Evolutionary conservation across 37 sponge, comb jelly and placozoan genomes (phyloP), one percentile per base, ranked within the genome.

Genomic region (Geodia barretti): DNA sequence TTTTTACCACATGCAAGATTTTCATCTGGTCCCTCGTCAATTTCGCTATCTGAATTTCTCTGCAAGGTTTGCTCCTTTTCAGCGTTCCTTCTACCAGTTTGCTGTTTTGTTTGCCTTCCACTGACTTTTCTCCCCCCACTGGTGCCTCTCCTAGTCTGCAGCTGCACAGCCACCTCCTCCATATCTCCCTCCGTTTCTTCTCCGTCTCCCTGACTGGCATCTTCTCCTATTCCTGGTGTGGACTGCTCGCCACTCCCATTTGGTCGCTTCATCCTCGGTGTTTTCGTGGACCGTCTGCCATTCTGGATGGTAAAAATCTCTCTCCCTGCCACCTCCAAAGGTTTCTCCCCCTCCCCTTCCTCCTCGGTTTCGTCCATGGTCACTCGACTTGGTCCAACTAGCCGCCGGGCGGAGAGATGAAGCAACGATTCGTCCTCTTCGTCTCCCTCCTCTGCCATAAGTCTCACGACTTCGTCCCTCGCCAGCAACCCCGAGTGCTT

Each of bases 401-500:
- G 42, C 31, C 17, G 34, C 0, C 23, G 5, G 14, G 76, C n/a
- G n/a, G 74, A 39, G 26, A 73, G 74, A 2, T 66, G 1, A n/a
- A 70, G 25, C 37, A 25, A 36, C 0, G 71, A 36, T 7, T 25
- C 8, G 25, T 30, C n/a, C n/a, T 33, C 41, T 33, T 36, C 35
- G 9, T 21, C 71, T 4, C 31, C 72, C 31, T 71, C 72, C 24
- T 32, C 26, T 5, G 30, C 11, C 3, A 32, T 29, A 9, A 35
- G 33, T 68, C 67, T 65, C 32, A n/a, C 0, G 29, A 30, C 33
- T 24, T 62, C 54, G 79, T 85, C 72, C 21, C 59, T 68, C 34
- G 71, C 85, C 41, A 77, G 47, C 21, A 85, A 72, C 25, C 85
- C 85, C 25, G 78, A 76, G 36, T 85, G 72, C 32, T 85, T 77